phyloP scores from a whole-genome alignment of 2,113 vertebrate species.

The Microtus pennsylvanicus region DNA sequence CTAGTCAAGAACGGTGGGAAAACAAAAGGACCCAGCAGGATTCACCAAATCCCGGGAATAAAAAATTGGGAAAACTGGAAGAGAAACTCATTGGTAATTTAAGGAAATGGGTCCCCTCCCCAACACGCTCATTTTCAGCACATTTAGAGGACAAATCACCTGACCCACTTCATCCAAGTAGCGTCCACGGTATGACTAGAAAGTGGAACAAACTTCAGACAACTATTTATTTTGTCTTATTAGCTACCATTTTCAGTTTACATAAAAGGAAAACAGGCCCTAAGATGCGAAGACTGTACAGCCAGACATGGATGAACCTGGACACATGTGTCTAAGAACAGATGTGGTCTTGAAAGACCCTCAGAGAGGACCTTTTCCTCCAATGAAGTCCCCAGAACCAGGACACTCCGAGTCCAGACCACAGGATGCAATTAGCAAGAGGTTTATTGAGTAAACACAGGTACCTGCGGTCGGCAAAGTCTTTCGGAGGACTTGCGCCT shows the following conservation, averaged over 20 bases:
- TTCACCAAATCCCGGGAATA: background rate
- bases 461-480: too few species aligned
- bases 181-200: background rate
- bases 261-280: background rate
- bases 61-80: slow-evolving; percentile 7
- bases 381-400: too few species aligned
- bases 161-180: background rate
- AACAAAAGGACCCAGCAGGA: background rate
- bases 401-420: too few species aligned
- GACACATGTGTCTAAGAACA: background rate
- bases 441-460: too few species aligned
- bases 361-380: too few species aligned
- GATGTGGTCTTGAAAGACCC: background rate
- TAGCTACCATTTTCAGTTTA: background rate
- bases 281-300: background rate
- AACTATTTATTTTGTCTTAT: background rate
- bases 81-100: background rate
- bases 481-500: too few species aligned
- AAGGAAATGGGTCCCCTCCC: background rate
- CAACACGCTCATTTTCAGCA: background rate
- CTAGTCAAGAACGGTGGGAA: background rate
- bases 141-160: background rate
- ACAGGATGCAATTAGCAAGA: too few species aligned
- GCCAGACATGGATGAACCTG: background rate
- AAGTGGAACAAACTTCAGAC: background rate